Evolutionary conservation across 2,113 vertebrate species (phyloP).

Genomic region (Uria aalge): DNA sequence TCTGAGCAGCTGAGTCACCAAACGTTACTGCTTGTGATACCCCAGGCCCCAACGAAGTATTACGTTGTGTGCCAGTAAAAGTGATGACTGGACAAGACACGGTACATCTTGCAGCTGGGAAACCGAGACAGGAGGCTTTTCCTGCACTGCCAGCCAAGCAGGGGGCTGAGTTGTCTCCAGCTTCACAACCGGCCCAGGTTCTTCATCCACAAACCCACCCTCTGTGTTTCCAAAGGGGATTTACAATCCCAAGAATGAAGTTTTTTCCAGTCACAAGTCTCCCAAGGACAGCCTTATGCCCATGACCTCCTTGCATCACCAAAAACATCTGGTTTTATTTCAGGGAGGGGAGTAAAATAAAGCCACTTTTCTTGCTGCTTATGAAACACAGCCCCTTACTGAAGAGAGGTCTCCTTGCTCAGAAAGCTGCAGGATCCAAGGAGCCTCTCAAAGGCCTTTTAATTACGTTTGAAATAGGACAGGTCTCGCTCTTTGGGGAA

Average conservation of each 20-base stretch:
- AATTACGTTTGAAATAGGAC: conserved; percentile 8
- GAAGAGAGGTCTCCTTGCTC: neutral
- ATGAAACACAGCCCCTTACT: neutral
- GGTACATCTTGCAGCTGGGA: neutral
- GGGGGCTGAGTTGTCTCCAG: neutral
- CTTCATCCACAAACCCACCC: neutral
- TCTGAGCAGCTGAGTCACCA: neutral
- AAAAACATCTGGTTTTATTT: neutral
- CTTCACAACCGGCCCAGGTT: accelerated
- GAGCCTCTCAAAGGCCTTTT: conserved; percentile 20
- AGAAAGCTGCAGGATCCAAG: neutral
- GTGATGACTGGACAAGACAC: neutral
- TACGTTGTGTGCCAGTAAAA: neutral
- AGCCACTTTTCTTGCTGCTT: neutral
- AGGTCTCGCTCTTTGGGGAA: neutral
- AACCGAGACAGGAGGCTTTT: neutral
- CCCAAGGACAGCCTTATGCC: neutral
- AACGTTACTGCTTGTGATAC: neutral
- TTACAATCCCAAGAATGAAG: neutral
- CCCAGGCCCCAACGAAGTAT: neutral
- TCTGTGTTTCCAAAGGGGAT: neutral
- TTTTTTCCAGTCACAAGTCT: neutral
- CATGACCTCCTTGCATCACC: accelerated
- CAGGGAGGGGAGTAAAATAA: neutral
- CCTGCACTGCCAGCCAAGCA: neutral